Percentiles rank a stretch among this genome's conserved stretches.
Conservation (phyloP, 2,888 invertebrate species). For the Apotomis turbidana region DNA sequence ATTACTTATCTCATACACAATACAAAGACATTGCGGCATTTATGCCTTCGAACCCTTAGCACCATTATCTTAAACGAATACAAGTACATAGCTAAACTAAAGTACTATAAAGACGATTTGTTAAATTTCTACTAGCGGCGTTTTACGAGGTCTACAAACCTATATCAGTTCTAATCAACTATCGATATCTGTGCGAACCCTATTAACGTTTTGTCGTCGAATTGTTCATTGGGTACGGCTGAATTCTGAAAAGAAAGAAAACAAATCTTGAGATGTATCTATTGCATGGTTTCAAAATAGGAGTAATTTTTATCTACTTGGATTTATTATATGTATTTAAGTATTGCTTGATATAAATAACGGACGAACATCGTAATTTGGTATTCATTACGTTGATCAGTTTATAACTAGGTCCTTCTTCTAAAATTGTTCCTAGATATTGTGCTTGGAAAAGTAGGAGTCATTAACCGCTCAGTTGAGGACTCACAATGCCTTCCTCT, state of each 20-base stretch:
- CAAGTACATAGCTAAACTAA: slow-evolving; percentile 28
- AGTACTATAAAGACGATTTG: slow-evolving; percentile 10
- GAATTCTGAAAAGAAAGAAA: slow-evolving; percentile 86
- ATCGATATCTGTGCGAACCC: slow-evolving; percentile 99
- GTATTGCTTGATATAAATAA: no score
- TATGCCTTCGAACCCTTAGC: slow-evolving; percentile 53
- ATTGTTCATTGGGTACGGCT: slow-evolving; percentile 88
- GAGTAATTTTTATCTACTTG: no score
- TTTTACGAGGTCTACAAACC: slow-evolving; percentile 12
- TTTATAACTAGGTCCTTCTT: no score
- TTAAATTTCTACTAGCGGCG: slow-evolving; percentile 28
- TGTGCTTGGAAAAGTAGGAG: no score
- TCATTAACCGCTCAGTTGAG: no score
- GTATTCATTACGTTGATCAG: no score
- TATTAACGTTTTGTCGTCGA: slow-evolving; percentile 96
- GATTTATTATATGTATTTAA: no score
- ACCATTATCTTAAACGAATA: slow-evolving; percentile 48
- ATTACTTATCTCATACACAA: slow-evolving; percentile 39
- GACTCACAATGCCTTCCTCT: no score
- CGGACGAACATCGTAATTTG: no score
- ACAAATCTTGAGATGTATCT: background rate
- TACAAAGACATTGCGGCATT: slow-evolving; percentile 45
- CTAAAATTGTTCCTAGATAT: no score
- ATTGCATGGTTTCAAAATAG: no score
- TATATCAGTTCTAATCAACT: slow-evolving; percentile 84